phyloP scores from a whole-genome alignment of 2,113 vertebrate species.

The Proterorhinus semilunaris region DNA sequence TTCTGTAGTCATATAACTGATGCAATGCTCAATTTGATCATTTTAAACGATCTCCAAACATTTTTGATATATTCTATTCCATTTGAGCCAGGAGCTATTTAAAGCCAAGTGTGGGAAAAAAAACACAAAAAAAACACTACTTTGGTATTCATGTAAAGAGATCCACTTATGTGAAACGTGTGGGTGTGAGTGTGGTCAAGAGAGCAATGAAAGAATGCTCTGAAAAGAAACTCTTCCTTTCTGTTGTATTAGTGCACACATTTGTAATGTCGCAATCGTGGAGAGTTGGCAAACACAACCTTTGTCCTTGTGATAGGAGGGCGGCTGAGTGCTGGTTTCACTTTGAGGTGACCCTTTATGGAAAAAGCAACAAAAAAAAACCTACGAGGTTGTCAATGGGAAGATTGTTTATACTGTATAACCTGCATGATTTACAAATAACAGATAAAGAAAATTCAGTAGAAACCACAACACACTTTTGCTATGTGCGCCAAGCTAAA shows the following conservation, averaged over 20 bases:
- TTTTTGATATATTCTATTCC: too few species aligned
- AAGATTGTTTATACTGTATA: background rate
- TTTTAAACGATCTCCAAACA: too few species aligned
- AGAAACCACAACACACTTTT: too few species aligned
- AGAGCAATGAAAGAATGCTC: background rate
- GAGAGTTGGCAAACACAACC: constrained; percentile 2
- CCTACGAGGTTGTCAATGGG: background rate
- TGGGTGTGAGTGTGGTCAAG: background rate
- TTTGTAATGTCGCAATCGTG: background rate
- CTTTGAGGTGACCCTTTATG: background rate
- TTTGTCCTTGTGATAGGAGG: constrained; percentile 17
- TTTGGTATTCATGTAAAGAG: too few species aligned
- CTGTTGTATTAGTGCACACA: background rate
- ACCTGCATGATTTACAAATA: background rate
- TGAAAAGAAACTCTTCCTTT: background rate
- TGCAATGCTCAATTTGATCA: too few species aligned
- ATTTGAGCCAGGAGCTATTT: too few species aligned
- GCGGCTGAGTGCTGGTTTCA: background rate
- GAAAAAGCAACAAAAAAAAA: background rate
- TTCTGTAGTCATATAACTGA: too few species aligned
- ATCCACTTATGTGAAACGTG: background rate
- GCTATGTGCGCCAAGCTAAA: too few species aligned
- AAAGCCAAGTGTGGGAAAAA: too few species aligned
- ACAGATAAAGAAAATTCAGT: background rate
- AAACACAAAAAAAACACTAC: too few species aligned